phyloP scores from a whole-genome alignment of 2,113 vertebrate genomes.

The Bucco capensis region DNA sequence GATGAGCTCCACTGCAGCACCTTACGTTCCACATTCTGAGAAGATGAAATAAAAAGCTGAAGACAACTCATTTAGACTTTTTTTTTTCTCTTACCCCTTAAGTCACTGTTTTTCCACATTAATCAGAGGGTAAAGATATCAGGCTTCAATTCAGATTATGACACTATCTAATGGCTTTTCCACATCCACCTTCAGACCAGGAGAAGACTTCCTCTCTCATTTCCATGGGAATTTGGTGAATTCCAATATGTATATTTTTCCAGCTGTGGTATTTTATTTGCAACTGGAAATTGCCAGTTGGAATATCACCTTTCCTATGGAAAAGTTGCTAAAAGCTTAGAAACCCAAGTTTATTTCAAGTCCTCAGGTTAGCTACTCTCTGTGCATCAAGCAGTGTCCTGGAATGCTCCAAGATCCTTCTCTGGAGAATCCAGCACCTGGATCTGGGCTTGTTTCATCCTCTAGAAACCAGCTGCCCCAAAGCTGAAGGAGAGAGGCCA shows the following conservation, averaged over 20 bases:
- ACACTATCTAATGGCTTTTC: conserved; percentile 77
- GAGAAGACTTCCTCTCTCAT: conserved; percentile 68
- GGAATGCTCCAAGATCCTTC: background rate
- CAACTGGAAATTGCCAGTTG: conserved; percentile 63
- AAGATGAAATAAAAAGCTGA: conserved; percentile 52
- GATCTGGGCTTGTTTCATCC: background rate
- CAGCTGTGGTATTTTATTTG: conserved; percentile 74
- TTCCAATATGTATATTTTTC: conserved; percentile 76
- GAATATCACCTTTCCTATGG: conserved; percentile 72
- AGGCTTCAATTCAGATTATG: conserved; percentile 76
- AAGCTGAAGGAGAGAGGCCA: background rate
- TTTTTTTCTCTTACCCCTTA: conserved; percentile 66
- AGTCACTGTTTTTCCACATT: conserved; percentile 77
- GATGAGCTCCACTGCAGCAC: conserved; percentile 12
- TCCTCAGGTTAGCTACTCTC: background rate
- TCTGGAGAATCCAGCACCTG: background rate
- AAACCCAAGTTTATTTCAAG: conserved; percentile 25
- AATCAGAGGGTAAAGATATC: conserved; percentile 75
- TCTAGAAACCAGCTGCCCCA: background rate
- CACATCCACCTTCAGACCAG: conserved; percentile 63
- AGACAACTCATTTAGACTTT: conserved; percentile 50
- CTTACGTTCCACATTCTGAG: conserved; percentile 44
- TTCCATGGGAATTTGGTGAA: conserved; percentile 76
- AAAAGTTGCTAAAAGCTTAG: conserved; percentile 64
- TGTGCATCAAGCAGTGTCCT: background rate